A percentile compares a stretch with the other conserved stretches of the same genome.
Evolutionary conservation across 2,797 vertebrate genomes (phyloP).

Genomic region (Tenualosa thibaudeaui): DNA sequence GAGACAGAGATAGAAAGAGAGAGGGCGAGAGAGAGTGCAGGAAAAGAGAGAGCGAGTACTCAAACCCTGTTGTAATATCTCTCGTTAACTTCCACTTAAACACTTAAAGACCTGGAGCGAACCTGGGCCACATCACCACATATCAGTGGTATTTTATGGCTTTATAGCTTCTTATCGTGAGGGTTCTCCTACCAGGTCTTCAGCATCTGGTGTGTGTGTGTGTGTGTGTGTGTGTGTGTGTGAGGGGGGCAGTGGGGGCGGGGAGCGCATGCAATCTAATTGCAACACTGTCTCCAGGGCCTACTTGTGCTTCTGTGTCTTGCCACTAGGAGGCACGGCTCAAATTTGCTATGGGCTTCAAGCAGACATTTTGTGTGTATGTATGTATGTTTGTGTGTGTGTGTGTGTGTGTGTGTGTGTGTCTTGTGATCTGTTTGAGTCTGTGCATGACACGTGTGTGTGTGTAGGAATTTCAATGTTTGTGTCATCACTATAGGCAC

Average conservation of each 20-base stretch:
- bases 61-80: slow-evolving; percentile 27
- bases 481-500: neutral
- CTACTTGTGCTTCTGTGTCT: neutral
- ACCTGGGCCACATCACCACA: neutral
- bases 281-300: slow-evolving; percentile 7
- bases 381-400: slow-evolving; percentile 11
- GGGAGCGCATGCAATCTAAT: neutral
- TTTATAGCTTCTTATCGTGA: slow-evolving; percentile 48
- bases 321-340: neutral
- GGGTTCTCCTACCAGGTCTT: neutral
- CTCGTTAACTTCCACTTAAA: slow-evolving; percentile 35
- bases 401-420: neutral
- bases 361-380: neutral
- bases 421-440: neutral
- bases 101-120: slow-evolving; percentile 1
- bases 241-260: neutral
- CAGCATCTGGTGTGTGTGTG: neutral
- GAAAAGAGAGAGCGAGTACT: neutral
- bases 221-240: neutral
- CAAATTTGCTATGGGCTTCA: neutral
- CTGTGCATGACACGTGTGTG: neutral
- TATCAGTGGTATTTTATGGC: slow-evolving; percentile 50
- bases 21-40: neutral
- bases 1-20: neutral
- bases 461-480: neutral